Base-by-base conservation (phyloP, 2,113 vertebrate genomes). In the Oncorhynchus keta region DNA sequence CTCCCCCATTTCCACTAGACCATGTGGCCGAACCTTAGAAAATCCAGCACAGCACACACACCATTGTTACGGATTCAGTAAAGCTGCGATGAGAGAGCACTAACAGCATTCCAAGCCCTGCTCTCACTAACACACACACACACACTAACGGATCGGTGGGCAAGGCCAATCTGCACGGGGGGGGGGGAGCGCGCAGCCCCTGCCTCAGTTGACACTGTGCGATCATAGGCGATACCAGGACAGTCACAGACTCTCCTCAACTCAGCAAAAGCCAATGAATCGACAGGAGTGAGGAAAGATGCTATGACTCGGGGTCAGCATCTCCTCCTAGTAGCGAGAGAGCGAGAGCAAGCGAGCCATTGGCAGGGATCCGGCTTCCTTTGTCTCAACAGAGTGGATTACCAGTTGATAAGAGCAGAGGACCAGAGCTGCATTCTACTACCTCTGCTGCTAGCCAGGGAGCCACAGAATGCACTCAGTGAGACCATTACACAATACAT, bases 21-120 rank as follows among this genome's bases (percentile, higher is more conserved):
- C 70, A 77, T 81, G 72, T 78, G 76, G 73, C 69, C 59, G 74
- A 78, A 62, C 55, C 62, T 59, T 72, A 30, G 28, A 57, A 61
- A 35, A 72, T 72, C 70, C 70, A 59, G 8, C 70, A 26, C 70
- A 51, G 51, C 18, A 39, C 66, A 68, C 51, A 26, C 73, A 28
- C 35, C 55, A 57, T 57, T 57, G 55, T 20, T 22, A 22, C n/a
- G 4, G 59, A 62, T 62, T n/a, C 59, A 9, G 59, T 22, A 16
- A n/a, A 7, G 18, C 59, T 62, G 59, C 59, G n/a, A 62, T 62
- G 59, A 62, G 20, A 62, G 59, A 11, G 59, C 59, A 22, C 59
- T n/a, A 22, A 24, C 59, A 62, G 18, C 59, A 22, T 62, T 22
- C 18, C 59, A 62, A 22, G 7, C 59, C 59, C 16, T 22, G 6